Evolutionary conservation across 1,140 invertebrate species (phyloP).

Genomic region (Araneus ventricosus): DNA sequence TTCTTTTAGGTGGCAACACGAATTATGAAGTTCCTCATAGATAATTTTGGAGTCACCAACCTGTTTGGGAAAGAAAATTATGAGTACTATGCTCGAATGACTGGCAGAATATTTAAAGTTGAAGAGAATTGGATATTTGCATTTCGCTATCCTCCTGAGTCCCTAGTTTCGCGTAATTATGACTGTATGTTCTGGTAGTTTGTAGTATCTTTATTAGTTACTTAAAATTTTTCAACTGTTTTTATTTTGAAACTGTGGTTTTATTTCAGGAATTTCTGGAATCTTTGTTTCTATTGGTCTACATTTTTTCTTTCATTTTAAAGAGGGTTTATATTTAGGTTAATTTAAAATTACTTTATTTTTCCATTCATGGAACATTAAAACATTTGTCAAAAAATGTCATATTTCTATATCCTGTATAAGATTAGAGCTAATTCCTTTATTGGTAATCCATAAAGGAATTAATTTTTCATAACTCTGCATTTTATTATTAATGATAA

Average conservation of each 20-base stretch:
- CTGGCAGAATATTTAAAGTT: conserved; percentile 93
- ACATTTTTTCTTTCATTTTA: no score
- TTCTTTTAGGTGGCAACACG: conserved; percentile 90
- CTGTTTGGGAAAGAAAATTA: conserved; percentile 98
- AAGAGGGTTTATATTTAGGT: no score
- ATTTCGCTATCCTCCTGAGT: conserved; percentile 93
- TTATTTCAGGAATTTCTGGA: not conserved
- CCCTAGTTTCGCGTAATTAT: conserved; percentile 86
- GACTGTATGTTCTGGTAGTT: conserved; percentile 72
- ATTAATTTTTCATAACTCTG: no score
- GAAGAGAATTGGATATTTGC: conserved; percentile 95
- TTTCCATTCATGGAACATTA: no score
- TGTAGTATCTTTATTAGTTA: conserved; percentile 39
- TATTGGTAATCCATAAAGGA: no score
- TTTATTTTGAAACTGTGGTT: not conserved
- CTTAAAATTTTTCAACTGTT: not conserved
- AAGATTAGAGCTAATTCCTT: no score
- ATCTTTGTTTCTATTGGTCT: not conserved
- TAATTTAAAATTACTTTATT: no score
- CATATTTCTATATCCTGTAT: no score
- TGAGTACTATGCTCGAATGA: conserved; percentile 97
- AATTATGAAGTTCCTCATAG: conserved; percentile 97
- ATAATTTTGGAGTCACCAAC: conserved; percentile 96
- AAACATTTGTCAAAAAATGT: no score
- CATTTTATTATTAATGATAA: no score